Conservation (phyloP, 2,888 invertebrate species). For the Dascillus cervinus region DNA sequence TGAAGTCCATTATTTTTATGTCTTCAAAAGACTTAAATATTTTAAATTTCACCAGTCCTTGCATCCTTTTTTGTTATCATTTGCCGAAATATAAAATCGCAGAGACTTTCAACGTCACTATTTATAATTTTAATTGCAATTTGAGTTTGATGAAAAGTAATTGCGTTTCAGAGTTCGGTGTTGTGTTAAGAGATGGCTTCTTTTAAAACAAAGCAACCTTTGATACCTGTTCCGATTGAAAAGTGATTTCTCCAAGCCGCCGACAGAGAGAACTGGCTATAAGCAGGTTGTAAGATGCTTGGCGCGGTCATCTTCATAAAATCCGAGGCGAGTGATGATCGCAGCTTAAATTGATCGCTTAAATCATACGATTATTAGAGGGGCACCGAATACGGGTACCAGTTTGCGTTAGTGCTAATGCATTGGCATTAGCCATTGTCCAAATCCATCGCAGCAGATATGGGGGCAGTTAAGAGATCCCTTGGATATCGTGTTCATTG, state of each 20-base stretch:
- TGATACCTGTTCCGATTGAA: conserved; percentile 34
- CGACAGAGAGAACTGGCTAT: conserved; percentile 34
- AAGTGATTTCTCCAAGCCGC: conserved; percentile 28
- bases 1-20: too few species aligned
- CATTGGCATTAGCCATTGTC: conserved; percentile 18
- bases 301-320: too few species aligned
- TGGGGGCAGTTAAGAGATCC: conserved; percentile 17
- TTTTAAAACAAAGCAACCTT: conserved; percentile 29
- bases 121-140: too few species aligned
- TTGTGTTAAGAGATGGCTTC: conserved; percentile 32
- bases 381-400: conserved; percentile 18
- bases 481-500: conserved; percentile 18
- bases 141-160: background rate
- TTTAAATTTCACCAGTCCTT: too few species aligned
- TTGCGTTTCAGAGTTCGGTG: conserved; percentile 9
- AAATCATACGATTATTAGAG: too few species aligned
- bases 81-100: too few species aligned
- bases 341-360: too few species aligned
- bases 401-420: conserved; percentile 18
- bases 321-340: too few species aligned
- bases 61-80: too few species aligned
- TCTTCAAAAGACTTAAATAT: too few species aligned
- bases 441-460: conserved; percentile 19
- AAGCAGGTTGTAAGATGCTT: too few species aligned
- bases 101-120: too few species aligned